Evolutionary conservation across 2,888 invertebrate genomes (phyloP).

Genomic region (Enoplolaimus lenunculus): DNA sequence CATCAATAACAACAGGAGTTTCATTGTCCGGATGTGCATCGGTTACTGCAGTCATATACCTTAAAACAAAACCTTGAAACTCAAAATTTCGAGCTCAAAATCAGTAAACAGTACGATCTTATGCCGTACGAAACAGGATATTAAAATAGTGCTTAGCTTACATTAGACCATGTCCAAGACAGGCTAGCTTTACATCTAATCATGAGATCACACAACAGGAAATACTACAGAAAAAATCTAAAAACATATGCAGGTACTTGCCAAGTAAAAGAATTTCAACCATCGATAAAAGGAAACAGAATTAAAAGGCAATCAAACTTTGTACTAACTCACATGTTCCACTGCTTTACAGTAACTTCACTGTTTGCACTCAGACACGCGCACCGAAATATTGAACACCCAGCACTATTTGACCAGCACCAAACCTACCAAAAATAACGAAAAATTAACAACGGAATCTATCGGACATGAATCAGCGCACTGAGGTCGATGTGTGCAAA

Average conservation of each 20-base stretch:
- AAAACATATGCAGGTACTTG: too few relatives aligned
- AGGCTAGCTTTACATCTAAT: too few relatives aligned
- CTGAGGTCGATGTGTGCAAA: too few relatives aligned
- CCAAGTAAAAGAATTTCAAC: too few relatives aligned
- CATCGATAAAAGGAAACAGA: too few relatives aligned
- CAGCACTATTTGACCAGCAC: conserved; percentile 24
- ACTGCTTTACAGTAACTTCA: conserved; percentile 17
- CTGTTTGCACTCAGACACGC: conserved; percentile 15
- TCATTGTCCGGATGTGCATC: neutral
- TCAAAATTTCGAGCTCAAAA: too few relatives aligned
- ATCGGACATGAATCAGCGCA: neutral
- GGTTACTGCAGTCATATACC: neutral
- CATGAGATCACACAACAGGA: too few relatives aligned
- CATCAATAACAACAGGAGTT: neutral
- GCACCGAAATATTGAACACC: conserved; percentile 22
- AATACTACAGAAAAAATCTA: too few relatives aligned
- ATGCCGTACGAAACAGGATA: neutral
- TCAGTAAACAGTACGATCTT: neutral
- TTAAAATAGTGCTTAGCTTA: neutral
- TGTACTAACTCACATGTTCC: conserved; percentile 10
- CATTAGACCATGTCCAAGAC: neutral
- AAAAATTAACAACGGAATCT: neutral
- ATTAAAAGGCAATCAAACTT: too few relatives aligned
- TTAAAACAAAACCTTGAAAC: neutral
- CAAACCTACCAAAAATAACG: conserved; percentile 23